Base-by-base conservation (phyloP, 2,888 invertebrate genomes). In the Embidobia sp. region DNA sequence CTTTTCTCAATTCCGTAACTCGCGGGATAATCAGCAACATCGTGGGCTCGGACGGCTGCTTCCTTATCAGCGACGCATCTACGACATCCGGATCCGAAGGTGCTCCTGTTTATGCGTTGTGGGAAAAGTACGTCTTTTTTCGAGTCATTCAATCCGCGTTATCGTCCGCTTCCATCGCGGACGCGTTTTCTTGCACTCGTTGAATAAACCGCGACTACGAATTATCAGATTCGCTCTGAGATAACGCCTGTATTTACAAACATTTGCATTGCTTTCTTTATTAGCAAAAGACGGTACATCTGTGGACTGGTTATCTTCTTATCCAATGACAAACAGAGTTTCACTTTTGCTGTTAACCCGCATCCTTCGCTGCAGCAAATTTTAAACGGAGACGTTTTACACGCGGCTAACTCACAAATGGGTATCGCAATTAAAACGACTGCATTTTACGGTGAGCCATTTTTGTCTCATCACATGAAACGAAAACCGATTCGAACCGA, bases 31-130 rank as follows among this genome's bases (percentile, higher is more conserved):
- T 93, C 15, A 92, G 93, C 76, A 93, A 92, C 7, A 88, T 91
- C 35, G 88, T 92, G 0, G 93, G 92, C 0, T 89, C 89, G 51
- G 83, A 90, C 35, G 90, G 90, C 1, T 91, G 92, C 27, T 86
- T 93, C 1, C 83, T 93, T 35, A 90, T 93, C 3, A 92, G 91
- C 0, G 93, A 93, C 72, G 91, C 92, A 0, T 90, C 92, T n/a
- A 90, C 92, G 0, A 91, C 92, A 0, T 85, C 92, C 2, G 93
- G 93, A 7, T 92, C 91, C 11, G 93, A 93, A 86, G 93, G 93
- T 0, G 92, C 92, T 11, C 92, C 93, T 0, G 91, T 93, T 18
- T 93, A 91, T 83, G 64, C 84, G 33, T 74, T 78, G 7, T 19
- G 69, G 51, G 63, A 81, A 49, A 79, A 81, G 86, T 85, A 40